A percentile compares a stretch with the other conserved stretches of the same genome.
Evolutionary conservation across 2,888 invertebrate species (phyloP).

Genomic region (Keiferia lycopersicella): DNA sequence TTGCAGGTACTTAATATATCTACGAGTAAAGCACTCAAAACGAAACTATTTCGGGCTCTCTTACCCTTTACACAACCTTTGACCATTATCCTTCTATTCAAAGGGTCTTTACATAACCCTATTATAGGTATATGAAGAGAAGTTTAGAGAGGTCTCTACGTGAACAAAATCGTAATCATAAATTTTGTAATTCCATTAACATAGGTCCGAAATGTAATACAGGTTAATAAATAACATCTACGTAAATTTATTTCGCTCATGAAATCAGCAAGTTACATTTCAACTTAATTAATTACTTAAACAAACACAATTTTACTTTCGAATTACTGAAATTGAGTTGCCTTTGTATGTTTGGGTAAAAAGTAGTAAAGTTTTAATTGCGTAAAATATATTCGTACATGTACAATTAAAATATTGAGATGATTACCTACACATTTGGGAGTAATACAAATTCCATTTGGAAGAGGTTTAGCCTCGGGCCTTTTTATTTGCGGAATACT

Average conservation of each 20-base stretch:
- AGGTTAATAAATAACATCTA: background rate
- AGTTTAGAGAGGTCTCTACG: background rate
- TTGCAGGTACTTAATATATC: no score
- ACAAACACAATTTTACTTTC: background rate
- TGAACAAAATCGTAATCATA: background rate
- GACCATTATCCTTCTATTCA: no score
- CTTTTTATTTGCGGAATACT: background rate
- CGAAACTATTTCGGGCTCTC: no score
- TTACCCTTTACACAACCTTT: background rate
- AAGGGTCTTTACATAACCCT: background rate
- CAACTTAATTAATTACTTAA: background rate
- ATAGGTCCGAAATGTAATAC: background rate
- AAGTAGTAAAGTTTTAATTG: background rate
- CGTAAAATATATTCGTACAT: constrained; percentile 2
- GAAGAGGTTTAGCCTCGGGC: background rate
- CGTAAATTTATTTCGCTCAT: background rate
- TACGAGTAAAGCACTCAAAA: no score
- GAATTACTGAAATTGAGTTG: background rate
- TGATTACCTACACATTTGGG: background rate
- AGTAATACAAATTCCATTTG: background rate
- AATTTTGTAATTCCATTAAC: background rate
- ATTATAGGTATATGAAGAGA: background rate
- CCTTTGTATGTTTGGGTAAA: background rate
- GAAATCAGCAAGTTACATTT: background rate
- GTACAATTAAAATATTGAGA: background rate